Evolutionary conservation across 2,113 vertebrate genomes (phyloP).

Genomic region (Aramus guarauna): DNA sequence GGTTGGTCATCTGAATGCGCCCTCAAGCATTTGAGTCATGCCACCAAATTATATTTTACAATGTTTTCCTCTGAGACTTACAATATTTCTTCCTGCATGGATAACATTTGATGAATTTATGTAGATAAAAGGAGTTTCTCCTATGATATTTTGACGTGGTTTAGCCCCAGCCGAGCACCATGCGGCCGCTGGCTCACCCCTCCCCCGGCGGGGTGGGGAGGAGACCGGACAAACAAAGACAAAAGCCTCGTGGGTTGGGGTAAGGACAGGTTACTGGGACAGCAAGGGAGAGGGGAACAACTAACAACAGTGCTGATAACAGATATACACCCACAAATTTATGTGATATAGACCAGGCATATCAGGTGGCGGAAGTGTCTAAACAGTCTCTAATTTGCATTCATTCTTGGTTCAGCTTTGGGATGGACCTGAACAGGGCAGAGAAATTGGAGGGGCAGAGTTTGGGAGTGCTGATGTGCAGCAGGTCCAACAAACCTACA

Average conservation of each 20-base stretch:
- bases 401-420: neutral
- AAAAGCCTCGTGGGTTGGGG: too few relatives aligned
- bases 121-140: neutral
- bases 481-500: neutral
- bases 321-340: too few relatives aligned
- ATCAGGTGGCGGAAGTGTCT: neutral
- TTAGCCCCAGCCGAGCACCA: too few relatives aligned
- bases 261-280: too few relatives aligned
- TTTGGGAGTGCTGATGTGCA: neutral
- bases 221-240: too few relatives aligned
- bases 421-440: neutral
- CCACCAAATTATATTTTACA: neutral
- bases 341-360: too few relatives aligned
- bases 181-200: too few relatives aligned
- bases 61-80: neutral
- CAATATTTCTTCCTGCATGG: neutral
- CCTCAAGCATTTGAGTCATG: neutral
- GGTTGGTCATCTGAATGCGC: neutral
- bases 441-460: neutral
- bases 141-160: too few relatives aligned
- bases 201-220: too few relatives aligned
- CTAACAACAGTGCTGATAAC: too few relatives aligned
- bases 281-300: too few relatives aligned
- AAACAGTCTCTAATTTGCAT: neutral
- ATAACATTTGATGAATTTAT: neutral